Percentiles rank a stretch among this genome's conserved stretches.
Evolutionary conservation across 2,888 invertebrate genomes (phyloP).

Genomic region (Elaeidobius kamerunicus): DNA sequence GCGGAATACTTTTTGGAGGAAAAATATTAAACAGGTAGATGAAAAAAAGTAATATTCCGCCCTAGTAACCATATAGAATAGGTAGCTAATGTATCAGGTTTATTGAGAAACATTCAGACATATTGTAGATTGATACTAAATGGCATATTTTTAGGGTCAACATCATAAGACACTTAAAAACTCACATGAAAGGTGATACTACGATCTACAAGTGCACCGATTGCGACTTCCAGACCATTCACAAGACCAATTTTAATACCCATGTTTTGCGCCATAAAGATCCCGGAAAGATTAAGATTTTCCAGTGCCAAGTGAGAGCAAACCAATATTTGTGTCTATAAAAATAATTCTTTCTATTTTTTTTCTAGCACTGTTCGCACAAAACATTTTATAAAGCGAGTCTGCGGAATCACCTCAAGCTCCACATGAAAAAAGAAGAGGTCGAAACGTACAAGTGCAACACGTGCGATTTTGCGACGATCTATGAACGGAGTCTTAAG

Average conservation of each 20-base stretch:
- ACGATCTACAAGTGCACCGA: conserved; percentile 14
- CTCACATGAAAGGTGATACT: conserved; percentile 21
- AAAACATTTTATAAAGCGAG: conserved; percentile 21
- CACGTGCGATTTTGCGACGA: conserved; percentile 15
- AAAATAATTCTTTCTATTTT: too few relatives aligned
- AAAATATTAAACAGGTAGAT: not conserved
- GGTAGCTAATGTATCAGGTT: not conserved
- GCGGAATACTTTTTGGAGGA: too few relatives aligned
- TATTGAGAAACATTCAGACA: too few relatives aligned
- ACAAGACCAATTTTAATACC: conserved; percentile 23
- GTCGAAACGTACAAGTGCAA: conserved; percentile 22
- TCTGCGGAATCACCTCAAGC: conserved; percentile 14
- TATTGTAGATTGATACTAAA: too few relatives aligned
- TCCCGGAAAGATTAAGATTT: conserved; percentile 20
- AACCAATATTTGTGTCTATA: not conserved
- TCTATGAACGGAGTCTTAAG: conserved; percentile 19
- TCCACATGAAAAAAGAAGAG: conserved; percentile 22
- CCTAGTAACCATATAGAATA: not conserved
- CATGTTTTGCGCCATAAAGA: conserved; percentile 23
- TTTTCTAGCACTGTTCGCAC: conserved; percentile 20
- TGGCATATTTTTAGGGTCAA: conserved; percentile 16
- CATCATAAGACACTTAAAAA: conserved; percentile 19
- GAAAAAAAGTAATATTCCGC: too few relatives aligned
- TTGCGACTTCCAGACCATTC: conserved; percentile 20
- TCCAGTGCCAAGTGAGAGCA: conserved; percentile 14